Base-by-base conservation (phyloP, 2,113 vertebrate genomes). In the Urocolius indicus region DNA sequence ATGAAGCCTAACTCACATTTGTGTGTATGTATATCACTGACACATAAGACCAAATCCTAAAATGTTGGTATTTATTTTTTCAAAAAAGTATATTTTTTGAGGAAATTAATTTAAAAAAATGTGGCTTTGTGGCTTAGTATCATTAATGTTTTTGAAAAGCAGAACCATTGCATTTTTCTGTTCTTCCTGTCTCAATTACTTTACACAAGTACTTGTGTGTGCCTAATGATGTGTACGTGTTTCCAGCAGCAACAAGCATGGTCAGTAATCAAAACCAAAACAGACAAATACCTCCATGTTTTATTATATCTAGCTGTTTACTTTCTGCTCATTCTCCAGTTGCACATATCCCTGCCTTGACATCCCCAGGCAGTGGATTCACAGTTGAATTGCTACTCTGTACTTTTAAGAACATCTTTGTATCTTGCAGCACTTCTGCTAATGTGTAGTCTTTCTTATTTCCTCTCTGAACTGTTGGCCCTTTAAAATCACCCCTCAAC, bases 211-310 rank as follows among this genome's bases (percentile, higher is more conserved):
- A 45, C 17, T 46, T 74, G 7, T 22, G 11, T 1, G 0, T 55
- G 30, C 62, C 22, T 79, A 19, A 23, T 54, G 58, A 55, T 4
- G 9, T 2, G 2, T 72, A 13, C 3, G 0, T 8, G 2, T 87
- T 94, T 79, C 29, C 54, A 84, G 81, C 62, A 72, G n/a, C 38
- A 81, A 34, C n/a, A 87, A 46, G 24, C 6, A 22, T 22, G 11
- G 8, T 68, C 36, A 87, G 69, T 52, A 30, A 57, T 72, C 27
- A 76, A 41, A 91, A 85, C 52, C 36, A 4, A 54, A 72, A 55
- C 6, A 32, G 4, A 4, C 52, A 8, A 48, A 77, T 65, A 67
- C 6, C 10, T 84, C 34, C 0, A 0, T 77, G 11, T 36, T 71
- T 65, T 52, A 36, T 38, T 49, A 23, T 48, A 2, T n/a, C 5